Evolutionary conservation across 2,113 vertebrate species (phyloP).

Genomic region (Eptesicus fuscus): DNA sequence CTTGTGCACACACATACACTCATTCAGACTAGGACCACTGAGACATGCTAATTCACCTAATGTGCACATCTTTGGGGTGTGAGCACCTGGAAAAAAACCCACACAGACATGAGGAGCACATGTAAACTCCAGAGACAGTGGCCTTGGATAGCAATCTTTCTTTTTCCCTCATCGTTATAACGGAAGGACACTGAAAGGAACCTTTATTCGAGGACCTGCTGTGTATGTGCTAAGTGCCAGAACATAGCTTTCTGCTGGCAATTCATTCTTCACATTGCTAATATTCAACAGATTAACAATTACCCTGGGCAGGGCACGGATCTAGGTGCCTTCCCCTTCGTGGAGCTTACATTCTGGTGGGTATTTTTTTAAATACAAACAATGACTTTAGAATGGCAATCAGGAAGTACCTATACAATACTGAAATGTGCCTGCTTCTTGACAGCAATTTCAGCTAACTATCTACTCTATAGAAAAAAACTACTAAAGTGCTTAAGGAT

Average conservation of each 20-base stretch:
- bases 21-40: background rate
- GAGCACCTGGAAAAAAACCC: background rate
- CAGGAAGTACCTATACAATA: background rate
- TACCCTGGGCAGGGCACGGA: background rate
- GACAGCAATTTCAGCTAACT: background rate
- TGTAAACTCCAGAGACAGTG: background rate
- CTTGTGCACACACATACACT: background rate
- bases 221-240: background rate
- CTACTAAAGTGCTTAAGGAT: background rate
- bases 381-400: background rate
- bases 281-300: background rate
- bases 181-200: background rate
- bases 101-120: background rate
- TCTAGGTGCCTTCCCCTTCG: background rate
- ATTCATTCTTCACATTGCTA: background rate
- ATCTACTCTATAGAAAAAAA: background rate
- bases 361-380: background rate
- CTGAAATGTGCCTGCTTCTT: background rate
- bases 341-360: background rate
- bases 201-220: background rate
- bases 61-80: background rate
- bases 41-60: background rate
- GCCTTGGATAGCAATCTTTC: background rate
- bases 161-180: background rate
- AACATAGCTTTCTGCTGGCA: background rate